A percentile compares a stretch with the other conserved stretches of the same genome.
Evolutionary conservation across 2,113 vertebrate species (phyloP).

Genomic region (Jacana jacana): DNA sequence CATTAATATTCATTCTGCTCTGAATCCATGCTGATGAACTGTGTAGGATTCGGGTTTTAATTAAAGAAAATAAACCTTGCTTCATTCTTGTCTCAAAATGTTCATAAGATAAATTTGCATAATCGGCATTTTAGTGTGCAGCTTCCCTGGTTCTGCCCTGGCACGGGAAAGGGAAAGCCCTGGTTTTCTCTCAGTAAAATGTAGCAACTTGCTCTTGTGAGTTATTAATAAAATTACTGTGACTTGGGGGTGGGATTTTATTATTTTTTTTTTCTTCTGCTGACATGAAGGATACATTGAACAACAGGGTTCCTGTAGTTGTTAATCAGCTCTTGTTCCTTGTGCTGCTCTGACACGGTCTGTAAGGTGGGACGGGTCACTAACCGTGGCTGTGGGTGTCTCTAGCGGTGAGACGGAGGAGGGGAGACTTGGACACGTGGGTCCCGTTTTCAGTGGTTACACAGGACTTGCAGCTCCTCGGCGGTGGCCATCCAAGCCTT

Average conservation of each 20-base stretch:
- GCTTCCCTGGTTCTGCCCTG: neutral
- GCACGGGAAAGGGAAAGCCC: neutral
- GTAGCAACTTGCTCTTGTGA: neutral
- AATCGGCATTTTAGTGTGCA: conserved; percentile 15
- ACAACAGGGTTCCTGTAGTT: neutral
- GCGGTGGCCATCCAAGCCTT: neutral
- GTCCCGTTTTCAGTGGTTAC: neutral
- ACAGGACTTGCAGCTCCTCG: neutral
- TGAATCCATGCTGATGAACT: conserved; percentile 50
- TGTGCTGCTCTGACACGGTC: neutral
- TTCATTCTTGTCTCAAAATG: conserved; percentile 48
- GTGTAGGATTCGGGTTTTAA: conserved; percentile 32
- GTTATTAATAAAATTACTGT: conserved; percentile 41
- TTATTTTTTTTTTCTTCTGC: neutral
- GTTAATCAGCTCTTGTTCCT: neutral
- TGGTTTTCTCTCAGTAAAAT: neutral
- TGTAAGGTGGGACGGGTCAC: neutral
- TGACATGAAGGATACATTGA: neutral
- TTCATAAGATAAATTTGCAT: conserved; percentile 18
- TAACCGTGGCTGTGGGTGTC: neutral
- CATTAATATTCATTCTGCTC: conserved; percentile 50
- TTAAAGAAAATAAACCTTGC: conserved; percentile 40
- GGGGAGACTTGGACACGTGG: neutral
- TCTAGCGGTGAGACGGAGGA: neutral
- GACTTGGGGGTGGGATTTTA: neutral